These are phyloP conservation scores for Sarcophaga caerulescens DNA, from an alignment of 2,888 invertebrate species.

Conservation along the genomic window DNA sequence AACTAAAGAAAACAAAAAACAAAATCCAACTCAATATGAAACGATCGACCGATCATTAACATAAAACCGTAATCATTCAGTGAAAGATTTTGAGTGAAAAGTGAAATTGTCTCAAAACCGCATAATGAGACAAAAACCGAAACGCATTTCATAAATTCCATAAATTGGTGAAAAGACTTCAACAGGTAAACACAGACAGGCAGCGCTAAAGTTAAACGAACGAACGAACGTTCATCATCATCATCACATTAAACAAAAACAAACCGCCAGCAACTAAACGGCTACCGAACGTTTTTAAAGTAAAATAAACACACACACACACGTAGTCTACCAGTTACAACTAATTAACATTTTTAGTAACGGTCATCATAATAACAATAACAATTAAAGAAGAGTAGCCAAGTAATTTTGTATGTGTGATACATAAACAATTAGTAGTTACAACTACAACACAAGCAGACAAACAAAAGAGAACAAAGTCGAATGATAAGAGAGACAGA, in stretches of 20 bases:
- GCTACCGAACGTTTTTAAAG: background rate
- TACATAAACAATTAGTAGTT: background rate
- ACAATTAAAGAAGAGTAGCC: background rate
- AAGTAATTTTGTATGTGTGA: background rate
- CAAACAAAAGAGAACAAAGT: background rate
- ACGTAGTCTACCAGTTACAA: background rate
- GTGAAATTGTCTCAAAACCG: conserved; percentile 72
- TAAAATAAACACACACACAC: background rate
- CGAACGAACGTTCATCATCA: conserved; percentile 7
- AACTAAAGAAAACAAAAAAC: background rate
- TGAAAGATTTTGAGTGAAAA: conserved; percentile 50
- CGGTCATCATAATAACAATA: background rate
- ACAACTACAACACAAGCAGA: too few relatives aligned
- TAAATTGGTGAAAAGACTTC: conserved; percentile 77
- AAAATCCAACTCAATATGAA: conserved; percentile 15
- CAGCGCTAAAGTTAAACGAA: conserved; percentile 61
- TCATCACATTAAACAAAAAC: conserved; percentile 6
- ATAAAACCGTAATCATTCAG: conserved; percentile 10
- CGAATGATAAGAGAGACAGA: background rate
- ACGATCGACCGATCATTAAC: background rate
- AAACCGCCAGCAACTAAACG: background rate
- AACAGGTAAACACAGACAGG: conserved; percentile 64
- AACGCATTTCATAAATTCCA: conserved; percentile 75
- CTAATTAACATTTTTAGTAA: background rate
- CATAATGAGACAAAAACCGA: conserved; percentile 75